A percentile compares a stretch with the other conserved stretches of the same genome.
Evolutionary conservation across 2,113 vertebrate species (phyloP).

Genomic region (Bos javanicus): DNA sequence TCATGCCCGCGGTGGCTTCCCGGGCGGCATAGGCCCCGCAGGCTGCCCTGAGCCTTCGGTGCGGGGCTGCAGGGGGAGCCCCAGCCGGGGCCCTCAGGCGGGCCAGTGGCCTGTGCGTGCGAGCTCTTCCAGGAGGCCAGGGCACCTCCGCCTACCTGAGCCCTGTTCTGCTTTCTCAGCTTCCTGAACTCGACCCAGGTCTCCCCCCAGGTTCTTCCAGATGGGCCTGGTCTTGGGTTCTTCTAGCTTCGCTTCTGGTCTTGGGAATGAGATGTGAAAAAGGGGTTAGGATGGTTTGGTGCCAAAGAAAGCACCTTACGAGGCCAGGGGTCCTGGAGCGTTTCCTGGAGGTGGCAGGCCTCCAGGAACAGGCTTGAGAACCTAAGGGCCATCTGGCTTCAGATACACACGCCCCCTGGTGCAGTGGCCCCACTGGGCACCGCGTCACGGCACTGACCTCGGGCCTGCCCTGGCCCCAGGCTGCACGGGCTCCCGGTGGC

Average conservation of each 20-base stretch:
- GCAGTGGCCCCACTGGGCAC: fast-evolving
- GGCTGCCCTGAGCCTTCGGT: background rate
- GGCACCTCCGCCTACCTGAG: background rate
- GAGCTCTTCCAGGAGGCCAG: background rate
- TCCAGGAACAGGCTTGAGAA: background rate
- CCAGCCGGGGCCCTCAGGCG: background rate
- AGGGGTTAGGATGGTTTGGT: background rate
- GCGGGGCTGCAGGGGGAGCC: background rate
- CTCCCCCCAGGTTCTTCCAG: conserved; percentile 52
- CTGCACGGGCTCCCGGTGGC: background rate
- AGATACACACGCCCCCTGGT: fast-evolving
- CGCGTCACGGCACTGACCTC: background rate
- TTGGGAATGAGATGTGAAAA: background rate
- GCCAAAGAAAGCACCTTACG: background rate
- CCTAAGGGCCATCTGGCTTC: background rate
- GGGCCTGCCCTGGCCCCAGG: background rate
- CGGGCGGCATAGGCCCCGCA: background rate
- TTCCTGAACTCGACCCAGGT: conserved; percentile 57
- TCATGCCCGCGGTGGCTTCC: too few species aligned
- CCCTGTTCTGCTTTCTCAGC: conserved; percentile 52
- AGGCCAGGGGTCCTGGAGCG: background rate
- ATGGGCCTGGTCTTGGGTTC: conserved; percentile 45
- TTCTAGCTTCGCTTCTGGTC: conserved; percentile 38
- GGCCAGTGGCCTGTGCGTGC: fast-evolving
- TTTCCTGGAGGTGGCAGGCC: background rate